Conservation (phyloP, 2,797 vertebrate genomes). For the Mus minutoides region DNA sequence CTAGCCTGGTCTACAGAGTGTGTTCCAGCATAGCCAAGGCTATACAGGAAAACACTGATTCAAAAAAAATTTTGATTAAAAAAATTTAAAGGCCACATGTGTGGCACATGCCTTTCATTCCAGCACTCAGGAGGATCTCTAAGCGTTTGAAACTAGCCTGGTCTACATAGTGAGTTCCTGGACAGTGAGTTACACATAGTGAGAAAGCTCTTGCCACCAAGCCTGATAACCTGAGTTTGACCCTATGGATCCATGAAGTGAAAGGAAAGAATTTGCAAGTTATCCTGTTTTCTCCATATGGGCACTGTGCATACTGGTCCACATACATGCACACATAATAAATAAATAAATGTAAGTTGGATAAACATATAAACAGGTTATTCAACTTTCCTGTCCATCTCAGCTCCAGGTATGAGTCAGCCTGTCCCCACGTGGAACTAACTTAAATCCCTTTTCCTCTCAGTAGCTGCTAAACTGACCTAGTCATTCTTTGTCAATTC, state of each 20-base stretch:
- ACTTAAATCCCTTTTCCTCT: not conserved
- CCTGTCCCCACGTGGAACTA: not conserved
- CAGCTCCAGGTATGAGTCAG: not conserved
- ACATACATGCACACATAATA: not conserved
- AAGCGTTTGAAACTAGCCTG: not conserved
- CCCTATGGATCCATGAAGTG: not conserved
- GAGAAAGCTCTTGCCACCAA: not conserved
- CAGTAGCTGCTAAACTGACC: not conserved
- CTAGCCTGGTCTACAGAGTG: not conserved
- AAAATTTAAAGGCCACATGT: not conserved
- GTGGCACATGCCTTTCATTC: not conserved
- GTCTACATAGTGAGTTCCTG: not conserved
- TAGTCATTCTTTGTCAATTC: not conserved
- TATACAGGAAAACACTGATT: not conserved
- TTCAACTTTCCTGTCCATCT: not conserved
- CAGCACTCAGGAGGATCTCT: not conserved
- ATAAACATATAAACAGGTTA: not conserved
- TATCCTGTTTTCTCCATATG: not conserved
- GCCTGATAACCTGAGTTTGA: not conserved
- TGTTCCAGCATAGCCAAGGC: not conserved
- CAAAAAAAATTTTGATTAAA: not conserved
- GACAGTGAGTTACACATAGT: not conserved
- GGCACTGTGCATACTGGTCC: not conserved
- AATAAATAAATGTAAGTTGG: not conserved
- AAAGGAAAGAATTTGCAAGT: too few relatives aligned